phyloP scores from a whole-genome alignment of 1,140 invertebrate genomes.

The Papilio aristodemus region DNA sequence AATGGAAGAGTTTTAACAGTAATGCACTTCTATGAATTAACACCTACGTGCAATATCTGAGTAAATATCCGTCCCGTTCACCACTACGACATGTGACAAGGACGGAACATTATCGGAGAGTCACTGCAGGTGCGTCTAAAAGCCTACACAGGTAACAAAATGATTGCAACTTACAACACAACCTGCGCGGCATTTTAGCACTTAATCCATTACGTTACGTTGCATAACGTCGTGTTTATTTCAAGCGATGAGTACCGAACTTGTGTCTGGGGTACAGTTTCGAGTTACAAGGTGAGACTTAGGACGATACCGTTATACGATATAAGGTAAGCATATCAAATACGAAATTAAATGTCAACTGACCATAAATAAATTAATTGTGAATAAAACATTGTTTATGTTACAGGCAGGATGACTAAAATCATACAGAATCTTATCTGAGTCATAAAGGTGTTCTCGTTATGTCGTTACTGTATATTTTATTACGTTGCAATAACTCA shows the following conservation, averaged over 20 bases:
- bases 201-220: slow-evolving; percentile 31
- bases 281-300: slow-evolving; percentile 62
- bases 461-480: too few species aligned
- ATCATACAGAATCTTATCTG: too few species aligned
- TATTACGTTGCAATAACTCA: too few species aligned
- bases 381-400: too few species aligned
- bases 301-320: slow-evolving; percentile 58
- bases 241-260: slow-evolving; percentile 31
- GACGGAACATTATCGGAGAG: slow-evolving; percentile 44
- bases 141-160: slow-evolving; percentile 44
- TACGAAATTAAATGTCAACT: slow-evolving; percentile 1
- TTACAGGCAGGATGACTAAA: background rate
- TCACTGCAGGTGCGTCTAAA: slow-evolving; percentile 55
- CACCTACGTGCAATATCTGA: slow-evolving; percentile 46
- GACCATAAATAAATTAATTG: background rate
- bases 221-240: slow-evolving; percentile 1
- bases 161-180: slow-evolving; percentile 37
- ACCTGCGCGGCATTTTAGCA: slow-evolving; percentile 35
- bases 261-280: slow-evolving; percentile 47
- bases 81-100: slow-evolving; percentile 34
- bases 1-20: slow-evolving; percentile 44
- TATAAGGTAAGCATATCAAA: slow-evolving; percentile 48
- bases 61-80: slow-evolving; percentile 42
- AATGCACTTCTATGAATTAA: slow-evolving; percentile 58
- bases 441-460: too few species aligned